Evolutionary conservation across 1,140 invertebrate genomes (phyloP).

Genomic region (Trigoniulus corallinus): DNA sequence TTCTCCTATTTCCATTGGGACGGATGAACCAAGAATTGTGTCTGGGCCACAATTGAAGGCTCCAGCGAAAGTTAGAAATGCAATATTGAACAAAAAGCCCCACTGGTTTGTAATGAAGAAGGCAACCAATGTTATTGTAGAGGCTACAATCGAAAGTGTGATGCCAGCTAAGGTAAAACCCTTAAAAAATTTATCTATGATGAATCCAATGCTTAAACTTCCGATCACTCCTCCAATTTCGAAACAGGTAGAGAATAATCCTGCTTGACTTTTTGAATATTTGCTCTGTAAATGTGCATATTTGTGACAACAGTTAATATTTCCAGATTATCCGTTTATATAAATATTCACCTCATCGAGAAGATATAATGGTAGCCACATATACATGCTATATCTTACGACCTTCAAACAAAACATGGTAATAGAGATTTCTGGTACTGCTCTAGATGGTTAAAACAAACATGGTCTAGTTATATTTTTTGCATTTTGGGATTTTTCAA

Average conservation of each 20-base stretch:
- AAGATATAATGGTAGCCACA: constrained; percentile 36
- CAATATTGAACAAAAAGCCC: constrained; percentile 27
- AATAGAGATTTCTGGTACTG: constrained; percentile 31
- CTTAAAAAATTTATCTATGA: constrained; percentile 23
- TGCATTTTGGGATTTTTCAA: too few species aligned
- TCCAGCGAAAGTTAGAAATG: constrained; percentile 32
- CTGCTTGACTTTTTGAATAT: constrained; percentile 28
- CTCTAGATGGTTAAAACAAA: too few species aligned
- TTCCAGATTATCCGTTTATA: too few species aligned
- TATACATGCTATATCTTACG: constrained; percentile 35
- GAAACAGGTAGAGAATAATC: constrained; percentile 33
- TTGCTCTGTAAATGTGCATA: constrained; percentile 24
- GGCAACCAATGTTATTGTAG: constrained; percentile 24
- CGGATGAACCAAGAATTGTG: constrained; percentile 30
- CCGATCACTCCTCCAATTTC: constrained; percentile 34
- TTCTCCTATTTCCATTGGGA: constrained; percentile 32
- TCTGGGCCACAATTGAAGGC: constrained; percentile 35
- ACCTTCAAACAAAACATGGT: constrained; percentile 34
- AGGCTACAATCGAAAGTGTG: constrained; percentile 24
- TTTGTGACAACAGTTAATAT: too few species aligned
- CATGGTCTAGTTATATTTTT: too few species aligned
- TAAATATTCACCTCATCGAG: constrained; percentile 20
- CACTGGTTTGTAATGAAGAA: constrained; percentile 29
- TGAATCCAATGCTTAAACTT: constrained; percentile 28
- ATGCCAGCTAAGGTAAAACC: constrained; percentile 24